Base-by-base conservation (phyloP, 2,888 invertebrate species). In the Scaptomyza tumidula region DNA sequence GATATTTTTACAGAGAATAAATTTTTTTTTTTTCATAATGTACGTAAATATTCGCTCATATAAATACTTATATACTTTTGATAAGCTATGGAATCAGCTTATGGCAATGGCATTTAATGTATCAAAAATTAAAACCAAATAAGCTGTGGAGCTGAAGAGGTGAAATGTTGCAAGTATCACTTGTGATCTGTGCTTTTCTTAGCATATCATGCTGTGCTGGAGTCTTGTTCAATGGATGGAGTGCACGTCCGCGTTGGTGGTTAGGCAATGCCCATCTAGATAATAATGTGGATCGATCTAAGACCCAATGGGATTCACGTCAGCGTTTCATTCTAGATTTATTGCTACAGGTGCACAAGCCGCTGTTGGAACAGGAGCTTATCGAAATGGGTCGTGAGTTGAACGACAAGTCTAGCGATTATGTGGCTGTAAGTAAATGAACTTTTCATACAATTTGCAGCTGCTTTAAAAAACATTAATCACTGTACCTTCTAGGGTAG, bases 271-370 rank as follows among this genome's bases (percentile, higher is more conserved):
- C 41, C 6, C 14, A 6, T 3, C 9, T 7, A 16, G 46, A 5
- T 6, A 11, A 2, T 2, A 16, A 44, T 14, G 7, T 13, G 7
- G 4, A 1, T 14, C 39, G 3, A 10, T 35, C n/a, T 24, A n/a
- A 24, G 0, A 45, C 50, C 2, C 43, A 49, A 3, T 69, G 72
- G 70, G 50, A 69, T 11, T 10, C 39, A 2, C 68, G 75, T 0
- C 87, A 90, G 52, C 61, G 72, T 7, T 90, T 90, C 10, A 54
- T 88, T 9, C 35, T 88, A 19, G 80, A 88, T 54, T 52, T 88
- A 10, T n/a, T 90, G 63, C 57, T 89, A 54, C 88, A 88, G 53
- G 86, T 90, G 10, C 80, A 89, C 37, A 88, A 80, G 27, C 90
- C 88, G 1, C 45, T 88, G 59, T 70, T 89, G 2, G 69, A 90